Percentiles rank a stretch among this genome's conserved stretches.
phyloP scores from a whole-genome alignment of 2,888 invertebrate species.

The Chrysina gloriosa region DNA sequence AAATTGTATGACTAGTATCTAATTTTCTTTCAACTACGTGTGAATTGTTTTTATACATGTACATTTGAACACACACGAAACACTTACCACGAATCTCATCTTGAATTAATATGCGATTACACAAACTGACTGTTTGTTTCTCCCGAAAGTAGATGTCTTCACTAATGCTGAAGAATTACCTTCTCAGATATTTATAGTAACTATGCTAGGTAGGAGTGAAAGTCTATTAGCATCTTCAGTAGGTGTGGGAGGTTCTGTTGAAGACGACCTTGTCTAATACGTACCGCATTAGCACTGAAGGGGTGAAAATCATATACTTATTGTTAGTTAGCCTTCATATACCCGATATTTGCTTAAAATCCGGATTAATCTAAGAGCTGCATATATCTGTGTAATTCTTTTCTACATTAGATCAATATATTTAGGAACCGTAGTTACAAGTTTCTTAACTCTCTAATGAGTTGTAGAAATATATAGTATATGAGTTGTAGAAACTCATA shows the following conservation, averaged over 20 bases:
- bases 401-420: no score
- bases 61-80: not conserved
- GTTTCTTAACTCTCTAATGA: no score
- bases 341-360: not conserved
- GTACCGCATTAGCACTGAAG: constrained; percentile 12
- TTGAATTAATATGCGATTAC: constrained; percentile 30
- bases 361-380: not conserved
- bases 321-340: not conserved
- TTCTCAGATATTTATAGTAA: constrained; percentile 51
- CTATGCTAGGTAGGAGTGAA: constrained; percentile 47
- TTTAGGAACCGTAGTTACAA: no score
- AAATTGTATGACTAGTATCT: constrained; percentile 16
- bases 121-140: constrained; percentile 28
- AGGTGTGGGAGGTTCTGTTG: constrained; percentile 49
- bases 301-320: constrained; percentile 25
- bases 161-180: constrained; percentile 49
- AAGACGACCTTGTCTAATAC: constrained; percentile 37
- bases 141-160: constrained; percentile 48
- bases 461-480: no score
- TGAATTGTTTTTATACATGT: not conserved
- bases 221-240: constrained; percentile 50
- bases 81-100: constrained; percentile 47
- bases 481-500: no score
- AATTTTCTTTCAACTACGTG: constrained; percentile 7
- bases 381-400: no score